Evolutionary conservation across 1,140 invertebrate genomes (phyloP).

Genomic region (honey bee (Apis mellifera)): DNA sequence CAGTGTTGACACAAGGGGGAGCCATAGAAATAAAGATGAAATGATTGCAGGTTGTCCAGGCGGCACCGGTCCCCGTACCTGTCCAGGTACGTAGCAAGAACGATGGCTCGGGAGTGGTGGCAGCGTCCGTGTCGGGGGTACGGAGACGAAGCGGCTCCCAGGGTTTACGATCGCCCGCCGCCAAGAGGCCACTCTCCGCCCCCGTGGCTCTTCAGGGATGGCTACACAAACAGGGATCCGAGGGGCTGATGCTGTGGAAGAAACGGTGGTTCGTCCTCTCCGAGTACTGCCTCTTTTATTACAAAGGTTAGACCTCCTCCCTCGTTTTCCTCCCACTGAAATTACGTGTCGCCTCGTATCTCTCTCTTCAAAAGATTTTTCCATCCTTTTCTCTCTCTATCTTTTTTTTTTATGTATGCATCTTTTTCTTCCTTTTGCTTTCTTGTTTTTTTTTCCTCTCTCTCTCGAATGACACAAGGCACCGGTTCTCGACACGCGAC

Average conservation of each 20-base stretch:
- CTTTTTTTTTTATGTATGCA: background rate
- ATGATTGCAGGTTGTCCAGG: slow-evolving; percentile 71
- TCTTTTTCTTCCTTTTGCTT: background rate
- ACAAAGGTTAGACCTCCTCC: slow-evolving; percentile 88
- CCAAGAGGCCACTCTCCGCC: slow-evolving; percentile 88
- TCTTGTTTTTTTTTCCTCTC: background rate
- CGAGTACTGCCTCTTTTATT: slow-evolving; percentile 97
- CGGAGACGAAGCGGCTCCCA: slow-evolving; percentile 85
- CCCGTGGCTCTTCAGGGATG: slow-evolving; percentile 93
- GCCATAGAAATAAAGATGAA: background rate
- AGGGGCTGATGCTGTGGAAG: slow-evolving; percentile 96
- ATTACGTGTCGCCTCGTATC: slow-evolving; percentile 6
- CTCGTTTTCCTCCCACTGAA: slow-evolving; percentile 2
- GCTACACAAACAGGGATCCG: slow-evolving; percentile 95
- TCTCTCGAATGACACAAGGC: background rate
- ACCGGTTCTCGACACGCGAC: background rate
- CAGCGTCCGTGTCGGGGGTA: slow-evolving; percentile 80
- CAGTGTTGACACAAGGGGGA: background rate
- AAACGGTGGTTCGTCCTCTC: slow-evolving; percentile 97
- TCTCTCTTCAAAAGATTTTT: background rate
- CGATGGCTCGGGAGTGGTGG: slow-evolving; percentile 79
- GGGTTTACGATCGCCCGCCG: slow-evolving; percentile 87
- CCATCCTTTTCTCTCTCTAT: background rate
- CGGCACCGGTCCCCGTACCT: slow-evolving; percentile 66
- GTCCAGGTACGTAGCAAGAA: slow-evolving; percentile 72